Conservation (phyloP, 2,888 invertebrate genomes). For the Didymodactylos carnosus region DNA sequence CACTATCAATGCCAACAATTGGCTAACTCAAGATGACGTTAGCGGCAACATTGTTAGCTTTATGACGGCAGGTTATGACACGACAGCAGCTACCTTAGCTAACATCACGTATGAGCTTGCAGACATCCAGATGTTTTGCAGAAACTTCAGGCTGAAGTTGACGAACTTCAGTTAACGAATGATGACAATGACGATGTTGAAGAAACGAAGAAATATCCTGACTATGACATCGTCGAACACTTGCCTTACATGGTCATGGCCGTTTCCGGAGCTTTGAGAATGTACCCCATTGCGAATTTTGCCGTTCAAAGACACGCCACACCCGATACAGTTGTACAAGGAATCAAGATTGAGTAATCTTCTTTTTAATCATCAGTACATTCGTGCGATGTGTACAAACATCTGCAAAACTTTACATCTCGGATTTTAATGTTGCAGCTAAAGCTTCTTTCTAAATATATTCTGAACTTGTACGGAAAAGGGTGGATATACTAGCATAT, state of each 20-base stretch:
- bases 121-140: background rate
- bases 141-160: constrained; percentile 21
- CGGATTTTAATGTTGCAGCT: background rate
- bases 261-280: constrained; percentile 22
- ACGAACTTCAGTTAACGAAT: background rate
- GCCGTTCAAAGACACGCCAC: background rate
- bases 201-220: background rate
- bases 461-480: too few species aligned
- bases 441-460: too few species aligned
- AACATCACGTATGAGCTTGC: background rate
- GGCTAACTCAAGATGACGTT: background rate
- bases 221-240: constrained; percentile 1
- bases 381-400: background rate
- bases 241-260: constrained; percentile 23
- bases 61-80: background rate
- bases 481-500: too few species aligned
- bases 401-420: background rate
- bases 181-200: background rate
- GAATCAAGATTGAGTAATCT: background rate
- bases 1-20: background rate
- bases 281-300: constrained; percentile 19
- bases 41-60: background rate
- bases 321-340: background rate
- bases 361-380: background rate
- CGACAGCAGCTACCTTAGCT: background rate